Evolutionary conservation across 2,888 invertebrate genomes (phyloP).

Genomic region (Amaurobius ferox): DNA sequence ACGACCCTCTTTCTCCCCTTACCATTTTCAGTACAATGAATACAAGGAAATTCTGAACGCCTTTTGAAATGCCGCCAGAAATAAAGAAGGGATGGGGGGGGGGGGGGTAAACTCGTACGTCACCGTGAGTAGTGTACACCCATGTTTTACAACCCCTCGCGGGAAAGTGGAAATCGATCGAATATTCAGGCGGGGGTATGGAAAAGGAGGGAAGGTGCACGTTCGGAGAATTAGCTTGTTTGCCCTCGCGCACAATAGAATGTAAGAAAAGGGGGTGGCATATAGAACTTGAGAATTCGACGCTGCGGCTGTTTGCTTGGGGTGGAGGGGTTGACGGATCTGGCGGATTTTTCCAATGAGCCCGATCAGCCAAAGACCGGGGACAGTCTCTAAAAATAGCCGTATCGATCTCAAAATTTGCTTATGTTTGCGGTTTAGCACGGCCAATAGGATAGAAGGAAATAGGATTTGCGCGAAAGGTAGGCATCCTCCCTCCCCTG

Average conservation of each 20-base stretch:
- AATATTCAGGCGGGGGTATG: not conserved
- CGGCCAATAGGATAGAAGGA: slow-evolving; percentile 21
- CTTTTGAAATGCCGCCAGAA: not conserved
- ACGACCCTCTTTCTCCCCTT: not conserved
- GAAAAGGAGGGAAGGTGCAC: not conserved
- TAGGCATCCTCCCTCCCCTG: not conserved
- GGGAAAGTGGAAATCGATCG: slow-evolving; percentile 7
- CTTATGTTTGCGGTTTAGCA: slow-evolving; percentile 57
- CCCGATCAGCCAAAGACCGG: slow-evolving; percentile 24
- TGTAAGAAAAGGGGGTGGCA: not conserved
- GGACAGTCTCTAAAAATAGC: slow-evolving; percentile 69
- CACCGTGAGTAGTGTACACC: not conserved
- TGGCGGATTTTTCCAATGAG: not conserved
- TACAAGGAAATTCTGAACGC: not conserved
- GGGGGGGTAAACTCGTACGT: not conserved
- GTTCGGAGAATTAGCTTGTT: slow-evolving; percentile 13
- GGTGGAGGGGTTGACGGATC: not conserved
- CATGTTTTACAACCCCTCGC: not conserved
- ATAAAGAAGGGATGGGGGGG: not conserved
- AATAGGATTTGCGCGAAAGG: not conserved
- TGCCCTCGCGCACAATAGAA: slow-evolving; percentile 9
- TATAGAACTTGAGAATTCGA: not conserved
- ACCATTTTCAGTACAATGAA: not conserved
- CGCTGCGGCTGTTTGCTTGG: not conserved
- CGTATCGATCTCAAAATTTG: slow-evolving; percentile 66